Conservation (phyloP, 2,797 vertebrate genomes). For the Tachyglossus aculeatus region DNA sequence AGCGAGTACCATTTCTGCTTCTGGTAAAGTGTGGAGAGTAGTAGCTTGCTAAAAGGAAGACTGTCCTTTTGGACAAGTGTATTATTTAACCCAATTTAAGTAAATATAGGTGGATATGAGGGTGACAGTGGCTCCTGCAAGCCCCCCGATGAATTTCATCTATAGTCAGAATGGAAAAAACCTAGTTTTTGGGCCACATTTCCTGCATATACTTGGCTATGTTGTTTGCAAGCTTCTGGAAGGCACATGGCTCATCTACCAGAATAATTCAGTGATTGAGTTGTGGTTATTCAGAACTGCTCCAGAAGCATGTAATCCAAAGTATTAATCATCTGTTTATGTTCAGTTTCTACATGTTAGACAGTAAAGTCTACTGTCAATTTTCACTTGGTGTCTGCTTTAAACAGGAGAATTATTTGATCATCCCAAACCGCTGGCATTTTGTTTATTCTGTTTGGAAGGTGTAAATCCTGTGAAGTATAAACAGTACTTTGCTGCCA, state of each 20-base stretch:
- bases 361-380: slow-evolving; percentile 47
- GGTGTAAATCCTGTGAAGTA: neutral
- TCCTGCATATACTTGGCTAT: slow-evolving; percentile 6
- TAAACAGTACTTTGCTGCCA: slow-evolving; percentile 4
- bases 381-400: slow-evolving; percentile 47
- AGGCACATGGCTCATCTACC: neutral
- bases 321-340: slow-evolving; percentile 26
- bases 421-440: slow-evolving; percentile 17
- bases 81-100: too few species aligned
- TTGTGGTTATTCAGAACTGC: slow-evolving; percentile 7
- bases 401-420: slow-evolving; percentile 46
- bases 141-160: neutral
- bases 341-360: slow-evolving; percentile 21
- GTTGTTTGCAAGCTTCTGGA: slow-evolving; percentile 31
- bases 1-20: too few species aligned
- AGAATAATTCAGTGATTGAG: slow-evolving; percentile 1
- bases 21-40: too few species aligned
- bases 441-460: slow-evolving; percentile 42
- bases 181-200: neutral
- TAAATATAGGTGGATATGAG: too few species aligned
- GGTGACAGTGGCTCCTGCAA: too few species aligned
- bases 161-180: too few species aligned
- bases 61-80: too few species aligned
- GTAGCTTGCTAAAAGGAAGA: too few species aligned
- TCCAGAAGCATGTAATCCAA: slow-evolving; percentile 23